Percentiles rank a stretch among this genome's conserved stretches.
phyloP scores from a whole-genome alignment of 2,888 invertebrate species.

The Drosophila diplacantha region DNA sequence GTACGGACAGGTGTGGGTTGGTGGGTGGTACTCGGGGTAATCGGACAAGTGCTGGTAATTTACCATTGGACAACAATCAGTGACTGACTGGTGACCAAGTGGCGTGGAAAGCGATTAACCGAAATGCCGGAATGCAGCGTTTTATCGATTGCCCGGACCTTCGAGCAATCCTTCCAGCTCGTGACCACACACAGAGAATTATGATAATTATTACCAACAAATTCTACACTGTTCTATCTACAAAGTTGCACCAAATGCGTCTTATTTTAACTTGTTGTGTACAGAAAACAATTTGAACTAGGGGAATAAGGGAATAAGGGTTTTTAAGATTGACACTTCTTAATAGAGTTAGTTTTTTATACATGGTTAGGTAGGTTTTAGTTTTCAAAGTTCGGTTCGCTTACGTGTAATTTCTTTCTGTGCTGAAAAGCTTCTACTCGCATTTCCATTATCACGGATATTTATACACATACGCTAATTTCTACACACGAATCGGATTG shows the following conservation, averaged over 20 bases:
- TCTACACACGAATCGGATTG: constrained; percentile 1
- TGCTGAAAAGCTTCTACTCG: constrained; percentile 12
- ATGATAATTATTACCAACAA: not conserved
- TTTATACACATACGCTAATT: constrained; percentile 13
- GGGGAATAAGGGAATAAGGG: not conserved
- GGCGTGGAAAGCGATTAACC: constrained; percentile 26
- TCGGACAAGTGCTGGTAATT: constrained; percentile 21
- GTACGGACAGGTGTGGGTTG: not conserved
- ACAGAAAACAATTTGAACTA: not conserved
- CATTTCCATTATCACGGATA: constrained; percentile 23
- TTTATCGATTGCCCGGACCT: constrained; percentile 22
- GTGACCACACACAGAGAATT: not conserved
- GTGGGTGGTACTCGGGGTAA: constrained; percentile 1
- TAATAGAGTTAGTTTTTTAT: not conserved
- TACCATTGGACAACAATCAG: constrained; percentile 15
- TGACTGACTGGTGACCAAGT: constrained; percentile 17
- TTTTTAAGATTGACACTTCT: not conserved
- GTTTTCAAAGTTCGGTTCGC: not conserved
- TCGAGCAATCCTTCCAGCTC: not conserved
- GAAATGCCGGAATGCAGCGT: constrained; percentile 7
- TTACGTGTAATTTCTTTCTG: not conserved
- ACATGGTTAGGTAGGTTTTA: not conserved
- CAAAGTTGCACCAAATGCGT: not conserved
- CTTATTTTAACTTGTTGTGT: not conserved
- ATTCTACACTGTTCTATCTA: not conserved